phyloP scores from a whole-genome alignment of 2,113 vertebrate genomes.

The Clinocottus analis region DNA sequence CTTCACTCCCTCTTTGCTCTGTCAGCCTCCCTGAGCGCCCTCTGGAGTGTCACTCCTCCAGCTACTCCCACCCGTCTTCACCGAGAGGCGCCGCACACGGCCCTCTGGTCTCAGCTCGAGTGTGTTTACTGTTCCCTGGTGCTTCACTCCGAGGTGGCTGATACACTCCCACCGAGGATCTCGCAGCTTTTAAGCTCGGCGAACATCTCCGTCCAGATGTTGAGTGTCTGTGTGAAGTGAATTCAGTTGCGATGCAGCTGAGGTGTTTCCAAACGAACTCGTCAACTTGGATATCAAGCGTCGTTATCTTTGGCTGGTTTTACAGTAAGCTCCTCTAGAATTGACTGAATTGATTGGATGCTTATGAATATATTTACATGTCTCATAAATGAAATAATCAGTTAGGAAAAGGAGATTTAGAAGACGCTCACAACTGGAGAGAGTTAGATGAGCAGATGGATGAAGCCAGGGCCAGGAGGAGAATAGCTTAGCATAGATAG shows the following conservation, averaged over 20 bases:
- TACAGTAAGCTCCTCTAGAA: neutral
- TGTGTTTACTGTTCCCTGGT: conserved; percentile 48
- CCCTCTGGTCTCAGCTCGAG: conserved; percentile 29
- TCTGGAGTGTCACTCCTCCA: conserved; percentile 52
- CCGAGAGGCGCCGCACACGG: conserved; percentile 26
- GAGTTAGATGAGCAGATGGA: neutral
- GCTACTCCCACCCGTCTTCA: conserved; percentile 42
- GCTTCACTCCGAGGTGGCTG: conserved; percentile 30
- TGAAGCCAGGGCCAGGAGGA: neutral
- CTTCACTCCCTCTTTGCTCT: conserved; percentile 52
- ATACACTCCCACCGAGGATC: conserved; percentile 20
- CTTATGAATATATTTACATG: neutral
- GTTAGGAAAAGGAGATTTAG: neutral
- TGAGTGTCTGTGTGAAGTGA: conserved; percentile 1
- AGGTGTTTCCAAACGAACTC: neutral
- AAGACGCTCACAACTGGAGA: neutral
- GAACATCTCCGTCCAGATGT: conserved; percentile 11
- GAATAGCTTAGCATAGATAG: neutral
- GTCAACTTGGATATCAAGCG: neutral
- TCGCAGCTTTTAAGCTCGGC: neutral
- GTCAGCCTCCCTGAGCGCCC: conserved; percentile 38
- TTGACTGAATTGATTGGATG: neutral
- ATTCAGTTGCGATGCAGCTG: neutral
- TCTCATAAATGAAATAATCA: neutral
- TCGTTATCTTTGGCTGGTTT: neutral